Evolutionary conservation across 1,140 invertebrate species (phyloP), one percentile per base, ranked within the genome.

Genomic region (Saccostrea glomerata): DNA sequence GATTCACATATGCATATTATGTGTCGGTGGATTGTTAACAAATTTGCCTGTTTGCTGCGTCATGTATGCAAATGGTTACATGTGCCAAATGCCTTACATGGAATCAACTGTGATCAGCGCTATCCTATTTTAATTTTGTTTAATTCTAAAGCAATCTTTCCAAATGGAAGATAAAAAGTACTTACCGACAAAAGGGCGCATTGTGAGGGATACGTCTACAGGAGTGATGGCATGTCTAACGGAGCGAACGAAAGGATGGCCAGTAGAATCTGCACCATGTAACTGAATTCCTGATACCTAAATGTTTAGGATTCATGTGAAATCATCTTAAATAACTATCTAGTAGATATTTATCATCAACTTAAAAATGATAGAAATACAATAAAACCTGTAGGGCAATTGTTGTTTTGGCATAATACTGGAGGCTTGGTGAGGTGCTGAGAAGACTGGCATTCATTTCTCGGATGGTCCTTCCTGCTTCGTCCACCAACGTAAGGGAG

Each of bases 141-240:
- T 36, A 0, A 36, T 47, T 47, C 9, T 47, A 47, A 1, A 47
- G 1, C 47, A 47, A 47, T 3, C 0, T 17, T 15, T 60, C 58
- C 58, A 17, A 63, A 20, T 63, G 58, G 58, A 17, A 63, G n/a
- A 20, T 47, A 47, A 47, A 86, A 54, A 2, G 87, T 86, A 58
- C 63, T 84, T 66, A 86, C 66, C 30, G 12, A 77, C 15, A 30
- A 77, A 77, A 30, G 70, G 70, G 7, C 25, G 23, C 70, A 77
- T 77, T 13, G 25, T 30, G 5, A 77, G 25, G 9, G 23, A 6
- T 30, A 77, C 70, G 15, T 13, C 70, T 5, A 77, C 70, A 11
- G 70, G 70, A 36, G 12, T 36, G 15, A 77, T 30, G 2, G 70
- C 15, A 12, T 77, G 23, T 77, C 13, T 30, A 25, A 5, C 15